Evolutionary conservation across 2,888 invertebrate species (phyloP).

Genomic region (Eupithecia subumbrata): DNA sequence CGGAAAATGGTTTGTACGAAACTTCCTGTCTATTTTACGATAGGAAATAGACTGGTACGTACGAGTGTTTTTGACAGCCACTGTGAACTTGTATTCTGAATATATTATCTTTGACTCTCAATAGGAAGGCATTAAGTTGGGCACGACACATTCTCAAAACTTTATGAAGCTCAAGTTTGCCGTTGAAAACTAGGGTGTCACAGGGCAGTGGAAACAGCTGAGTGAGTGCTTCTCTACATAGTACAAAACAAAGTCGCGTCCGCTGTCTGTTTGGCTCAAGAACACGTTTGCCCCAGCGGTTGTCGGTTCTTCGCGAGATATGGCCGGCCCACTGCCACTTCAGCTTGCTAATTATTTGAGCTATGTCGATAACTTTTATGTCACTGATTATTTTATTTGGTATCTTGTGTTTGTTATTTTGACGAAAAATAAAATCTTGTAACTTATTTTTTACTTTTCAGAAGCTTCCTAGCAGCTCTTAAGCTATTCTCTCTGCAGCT

Average conservation of each 20-base stretch:
- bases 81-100: constrained; percentile 47
- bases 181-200: constrained; percentile 71
- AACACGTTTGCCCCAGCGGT: no score
- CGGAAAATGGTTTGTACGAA: constrained; percentile 11
- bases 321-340: no score
- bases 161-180: constrained; percentile 59
- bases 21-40: constrained; percentile 26
- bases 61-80: constrained; percentile 43
- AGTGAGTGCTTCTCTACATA: no score
- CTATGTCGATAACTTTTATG: no score
- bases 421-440: no score
- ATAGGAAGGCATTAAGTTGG: constrained; percentile 61
- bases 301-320: no score
- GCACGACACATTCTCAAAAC: constrained; percentile 67
- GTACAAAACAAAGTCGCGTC: no score
- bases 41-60: constrained; percentile 39
- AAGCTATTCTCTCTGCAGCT: background rate
- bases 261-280: no score
- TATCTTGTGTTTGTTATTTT: no score
- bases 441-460: no score
- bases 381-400: no score
- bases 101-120: constrained; percentile 61
- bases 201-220: constrained; percentile 16
- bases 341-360: no score
- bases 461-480: background rate